These are phyloP conservation scores for Wasmannia auropunctata DNA, from an alignment of 1,140 invertebrate genomes.

Conservation along the genomic window DNA sequence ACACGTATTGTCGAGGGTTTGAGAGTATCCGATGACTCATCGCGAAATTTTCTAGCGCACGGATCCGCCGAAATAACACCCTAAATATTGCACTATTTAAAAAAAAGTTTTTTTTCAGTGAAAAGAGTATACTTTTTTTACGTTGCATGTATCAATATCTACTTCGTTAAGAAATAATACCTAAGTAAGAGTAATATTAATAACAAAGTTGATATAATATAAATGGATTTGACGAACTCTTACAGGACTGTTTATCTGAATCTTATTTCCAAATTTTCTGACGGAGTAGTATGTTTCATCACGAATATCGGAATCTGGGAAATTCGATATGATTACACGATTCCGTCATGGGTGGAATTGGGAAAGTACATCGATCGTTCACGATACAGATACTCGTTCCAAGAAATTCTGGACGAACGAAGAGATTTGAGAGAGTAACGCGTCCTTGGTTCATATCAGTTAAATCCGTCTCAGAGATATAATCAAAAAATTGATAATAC, in stretches of 20 bases:
- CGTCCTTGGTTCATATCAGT: slow-evolving; percentile 8
- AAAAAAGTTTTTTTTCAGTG: too few relatives aligned
- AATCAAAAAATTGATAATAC: neutral
- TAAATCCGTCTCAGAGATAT: slow-evolving; percentile 1
- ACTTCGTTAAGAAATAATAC: too few relatives aligned
- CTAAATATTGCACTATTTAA: neutral
- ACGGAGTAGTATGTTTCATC: neutral
- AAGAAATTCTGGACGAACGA: neutral
- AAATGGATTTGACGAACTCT: neutral
- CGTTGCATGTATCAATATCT: neutral
- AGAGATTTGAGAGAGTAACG: slow-evolving; percentile 20
- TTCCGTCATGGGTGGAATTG: slow-evolving; percentile 7
- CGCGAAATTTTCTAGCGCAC: slow-evolving; percentile 4
- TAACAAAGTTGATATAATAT: neutral
- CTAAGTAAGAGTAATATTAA: neutral
- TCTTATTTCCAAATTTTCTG: neutral
- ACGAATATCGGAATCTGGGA: neutral
- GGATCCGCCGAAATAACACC: neutral
- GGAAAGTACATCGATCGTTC: slow-evolving; percentile 22
- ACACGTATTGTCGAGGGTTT: slow-evolving; percentile 43
- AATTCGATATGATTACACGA: neutral
- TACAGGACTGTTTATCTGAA: neutral
- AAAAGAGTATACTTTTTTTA: neutral
- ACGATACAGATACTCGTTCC: neutral
- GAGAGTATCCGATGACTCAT: slow-evolving; percentile 56